These are phyloP conservation scores for Chrysolina americana DNA, from an alignment of 2,888 invertebrate species.

Conservation along the genomic window DNA sequence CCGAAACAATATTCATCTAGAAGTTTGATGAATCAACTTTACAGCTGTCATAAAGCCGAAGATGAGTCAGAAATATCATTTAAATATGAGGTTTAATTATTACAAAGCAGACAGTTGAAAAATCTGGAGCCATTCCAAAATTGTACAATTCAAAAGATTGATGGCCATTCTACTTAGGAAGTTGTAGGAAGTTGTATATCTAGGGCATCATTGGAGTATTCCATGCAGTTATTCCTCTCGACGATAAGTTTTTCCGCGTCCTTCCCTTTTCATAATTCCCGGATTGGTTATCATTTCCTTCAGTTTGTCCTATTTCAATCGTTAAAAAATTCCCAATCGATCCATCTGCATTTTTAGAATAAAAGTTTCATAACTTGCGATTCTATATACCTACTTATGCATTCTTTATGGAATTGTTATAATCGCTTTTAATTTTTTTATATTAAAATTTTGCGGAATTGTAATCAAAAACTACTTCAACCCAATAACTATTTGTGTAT, in stretches of 20 bases:
- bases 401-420: no score
- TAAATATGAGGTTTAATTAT: conserved; percentile 17
- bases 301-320: background rate
- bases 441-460: no score
- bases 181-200: conserved; percentile 23
- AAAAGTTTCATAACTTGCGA: no score
- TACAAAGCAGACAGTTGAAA: conserved; percentile 5
- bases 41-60: background rate
- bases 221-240: conserved; percentile 16
- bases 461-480: no score
- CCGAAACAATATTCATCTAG: background rate
- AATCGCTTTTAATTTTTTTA: no score
- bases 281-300: background rate
- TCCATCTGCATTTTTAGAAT: background rate
- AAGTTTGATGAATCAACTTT: background rate
- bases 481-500: no score
- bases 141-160: conserved; percentile 17
- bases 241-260: background rate
- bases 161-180: conserved; percentile 16
- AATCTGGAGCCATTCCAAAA: conserved; percentile 14
- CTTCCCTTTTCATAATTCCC: conserved; percentile 7
- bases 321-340: background rate
- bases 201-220: conserved; percentile 12
- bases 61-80: conserved; percentile 12
- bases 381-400: no score